These are phyloP conservation scores for Cetoscarus ocellatus DNA, from an alignment of 2,797 vertebrate genomes.

Conservation along the genomic window DNA sequence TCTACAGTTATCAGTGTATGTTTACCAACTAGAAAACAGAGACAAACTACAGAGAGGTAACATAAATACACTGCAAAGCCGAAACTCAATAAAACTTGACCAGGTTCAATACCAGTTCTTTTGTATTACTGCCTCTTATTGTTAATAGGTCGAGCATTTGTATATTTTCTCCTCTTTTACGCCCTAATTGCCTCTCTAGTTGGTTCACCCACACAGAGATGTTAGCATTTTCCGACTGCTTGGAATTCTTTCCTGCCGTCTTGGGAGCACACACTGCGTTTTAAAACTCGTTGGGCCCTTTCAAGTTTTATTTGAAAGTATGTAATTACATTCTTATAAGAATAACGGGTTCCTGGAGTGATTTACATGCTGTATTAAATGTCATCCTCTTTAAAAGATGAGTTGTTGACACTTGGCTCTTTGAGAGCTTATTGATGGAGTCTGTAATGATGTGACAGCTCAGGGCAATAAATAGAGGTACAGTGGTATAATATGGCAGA, in stretches of 20 bases:
- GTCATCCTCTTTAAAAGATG: conserved; percentile 91
- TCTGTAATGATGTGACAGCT: conserved; percentile 60
- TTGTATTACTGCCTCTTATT: conserved; percentile 2
- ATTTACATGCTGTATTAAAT: conserved; percentile 98
- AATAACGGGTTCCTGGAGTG: conserved; percentile 93
- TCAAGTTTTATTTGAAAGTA: conserved; percentile 99
- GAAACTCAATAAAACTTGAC: background rate
- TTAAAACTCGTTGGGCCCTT: conserved; percentile 99
- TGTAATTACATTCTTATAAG: conserved; percentile 99
- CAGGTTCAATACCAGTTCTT: background rate
- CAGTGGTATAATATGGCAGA: conserved; percentile 51
- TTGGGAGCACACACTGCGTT: conserved; percentile 94
- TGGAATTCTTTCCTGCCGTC: conserved; percentile 96
- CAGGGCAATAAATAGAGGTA: conserved; percentile 39
- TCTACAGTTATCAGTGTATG: no score
- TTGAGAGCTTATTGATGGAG: conserved; percentile 64
- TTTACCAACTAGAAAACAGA: no score
- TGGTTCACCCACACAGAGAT: conserved; percentile 89
- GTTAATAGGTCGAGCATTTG: conserved; percentile 5
- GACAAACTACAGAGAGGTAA: background rate
- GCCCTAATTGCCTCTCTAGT: conserved; percentile 61
- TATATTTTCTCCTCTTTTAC: conserved; percentile 22
- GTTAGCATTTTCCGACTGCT: conserved; percentile 98
- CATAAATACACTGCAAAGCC: background rate
- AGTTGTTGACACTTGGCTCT: conserved; percentile 87